Evolutionary conservation across 2,113 vertebrate species (phyloP).

Genomic region (Fulmarus glacialis): DNA sequence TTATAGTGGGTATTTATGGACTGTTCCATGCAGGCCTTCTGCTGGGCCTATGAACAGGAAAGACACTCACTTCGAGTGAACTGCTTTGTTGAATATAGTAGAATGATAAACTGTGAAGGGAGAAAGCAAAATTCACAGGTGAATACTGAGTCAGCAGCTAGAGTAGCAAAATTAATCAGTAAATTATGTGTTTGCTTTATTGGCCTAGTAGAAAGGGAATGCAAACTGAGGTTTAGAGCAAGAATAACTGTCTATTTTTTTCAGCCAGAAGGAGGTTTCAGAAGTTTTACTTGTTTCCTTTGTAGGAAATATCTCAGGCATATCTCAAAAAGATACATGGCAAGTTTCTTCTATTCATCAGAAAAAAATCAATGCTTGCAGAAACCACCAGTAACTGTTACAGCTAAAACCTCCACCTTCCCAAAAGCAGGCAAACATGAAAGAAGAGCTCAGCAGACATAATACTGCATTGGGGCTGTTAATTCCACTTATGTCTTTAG

Average conservation of each 20-base stretch:
- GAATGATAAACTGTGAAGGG: not conserved
- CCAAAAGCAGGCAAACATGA: not conserved
- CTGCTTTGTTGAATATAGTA: not conserved
- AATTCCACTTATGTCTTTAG: not conserved
- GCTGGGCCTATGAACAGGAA: not conserved
- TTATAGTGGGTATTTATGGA: not conserved
- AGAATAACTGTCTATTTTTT: not conserved
- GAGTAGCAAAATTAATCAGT: not conserved
- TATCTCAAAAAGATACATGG: not conserved
- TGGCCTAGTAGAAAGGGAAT: not conserved
- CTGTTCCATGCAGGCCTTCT: not conserved
- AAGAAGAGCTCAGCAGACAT: not conserved
- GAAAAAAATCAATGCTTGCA: not conserved
- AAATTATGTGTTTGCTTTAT: not conserved
- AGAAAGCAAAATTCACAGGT: not conserved
- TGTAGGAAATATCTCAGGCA: not conserved
- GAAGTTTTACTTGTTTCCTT: not conserved
- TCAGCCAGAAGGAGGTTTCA: not conserved
- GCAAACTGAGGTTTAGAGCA: not conserved
- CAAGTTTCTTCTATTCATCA: not conserved
- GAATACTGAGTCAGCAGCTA: not conserved
- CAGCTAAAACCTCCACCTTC: not conserved
- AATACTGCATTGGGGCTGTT: not conserved
- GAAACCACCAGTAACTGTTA: not conserved
- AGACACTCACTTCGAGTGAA: not conserved